Conservation (phyloP, 1,140 invertebrate genomes). For the Linepithema humile region DNA sequence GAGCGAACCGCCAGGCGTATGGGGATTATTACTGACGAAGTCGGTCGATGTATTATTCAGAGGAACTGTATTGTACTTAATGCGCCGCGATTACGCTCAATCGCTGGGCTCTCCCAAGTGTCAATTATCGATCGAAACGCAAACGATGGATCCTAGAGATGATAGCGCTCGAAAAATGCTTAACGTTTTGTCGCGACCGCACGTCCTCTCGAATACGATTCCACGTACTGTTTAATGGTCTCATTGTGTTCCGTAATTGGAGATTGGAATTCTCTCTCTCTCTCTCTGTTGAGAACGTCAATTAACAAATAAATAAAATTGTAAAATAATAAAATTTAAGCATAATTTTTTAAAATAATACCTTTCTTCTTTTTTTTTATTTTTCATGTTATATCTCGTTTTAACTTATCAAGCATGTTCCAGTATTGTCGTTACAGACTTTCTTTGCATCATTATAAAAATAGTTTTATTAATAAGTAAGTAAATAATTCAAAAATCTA, state of each 20-base stretch:
- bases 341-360: too few relatives aligned
- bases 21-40: constrained; percentile 34
- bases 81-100: neutral
- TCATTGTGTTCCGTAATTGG: neutral
- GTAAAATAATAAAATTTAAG: too few relatives aligned
- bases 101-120: neutral
- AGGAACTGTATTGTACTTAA: constrained; percentile 7
- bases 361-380: too few relatives aligned
- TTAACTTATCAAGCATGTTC: too few relatives aligned
- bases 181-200: neutral
- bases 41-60: constrained; percentile 49
- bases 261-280: neutral
- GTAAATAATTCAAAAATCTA: too few relatives aligned
- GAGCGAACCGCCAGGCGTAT: neutral
- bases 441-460: too few relatives aligned
- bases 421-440: too few relatives aligned
- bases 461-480: too few relatives aligned
- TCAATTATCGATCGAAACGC: neutral
- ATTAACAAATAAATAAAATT: too few relatives aligned
- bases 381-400: too few relatives aligned
- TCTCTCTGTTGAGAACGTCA: too few relatives aligned
- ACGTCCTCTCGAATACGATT: neutral
- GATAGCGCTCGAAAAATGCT: neutral
- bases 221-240: neutral
- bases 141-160: neutral